Evolutionary conservation across 1,140 invertebrate genomes (phyloP).

Genomic region (Drosophila sproati): DNA sequence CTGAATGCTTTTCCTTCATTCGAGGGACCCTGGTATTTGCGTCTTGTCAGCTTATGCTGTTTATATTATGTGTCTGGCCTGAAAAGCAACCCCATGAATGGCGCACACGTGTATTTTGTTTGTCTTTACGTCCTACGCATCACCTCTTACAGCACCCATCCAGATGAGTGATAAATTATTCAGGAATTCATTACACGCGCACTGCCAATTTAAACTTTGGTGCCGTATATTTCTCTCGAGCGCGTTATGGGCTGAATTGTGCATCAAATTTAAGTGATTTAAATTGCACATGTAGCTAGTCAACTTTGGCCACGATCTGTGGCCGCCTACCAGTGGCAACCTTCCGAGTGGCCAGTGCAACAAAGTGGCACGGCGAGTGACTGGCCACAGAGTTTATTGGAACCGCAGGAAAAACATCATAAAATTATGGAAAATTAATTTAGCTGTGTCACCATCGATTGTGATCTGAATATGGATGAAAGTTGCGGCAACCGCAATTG

Average conservation of each 20-base stretch:
- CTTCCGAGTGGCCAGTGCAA: neutral
- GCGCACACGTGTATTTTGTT: conserved; percentile 23
- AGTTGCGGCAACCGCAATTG: conserved; percentile 63
- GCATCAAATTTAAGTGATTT: conserved; percentile 61
- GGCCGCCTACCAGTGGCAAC: neutral
- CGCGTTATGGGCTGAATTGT: conserved; percentile 14
- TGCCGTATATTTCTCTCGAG: neutral
- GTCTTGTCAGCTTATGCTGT: neutral
- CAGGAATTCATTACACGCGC: conserved; percentile 70
- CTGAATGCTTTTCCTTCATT: neutral
- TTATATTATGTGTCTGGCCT: neutral
- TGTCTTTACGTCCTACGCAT: conserved; percentile 51
- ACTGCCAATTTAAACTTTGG: conserved; percentile 36
- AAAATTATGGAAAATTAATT: conserved; percentile 78
- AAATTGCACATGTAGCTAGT: conserved; percentile 57
- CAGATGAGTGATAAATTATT: conserved; percentile 67
- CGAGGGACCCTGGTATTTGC: neutral
- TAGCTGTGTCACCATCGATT: conserved; percentile 16
- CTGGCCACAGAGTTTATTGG: conserved; percentile 3
- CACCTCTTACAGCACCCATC: conserved; percentile 19
- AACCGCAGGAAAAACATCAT: conserved; percentile 49
- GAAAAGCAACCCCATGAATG: conserved; percentile 5
- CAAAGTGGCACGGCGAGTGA: conserved; percentile 6
- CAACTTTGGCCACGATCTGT: conserved; percentile 13
- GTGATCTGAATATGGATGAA: neutral